A percentile compares a stretch with the other conserved stretches of the same genome.
phyloP scores from a whole-genome alignment of 2,113 vertebrate species.

The Chamaetylas fuelleborni region DNA sequence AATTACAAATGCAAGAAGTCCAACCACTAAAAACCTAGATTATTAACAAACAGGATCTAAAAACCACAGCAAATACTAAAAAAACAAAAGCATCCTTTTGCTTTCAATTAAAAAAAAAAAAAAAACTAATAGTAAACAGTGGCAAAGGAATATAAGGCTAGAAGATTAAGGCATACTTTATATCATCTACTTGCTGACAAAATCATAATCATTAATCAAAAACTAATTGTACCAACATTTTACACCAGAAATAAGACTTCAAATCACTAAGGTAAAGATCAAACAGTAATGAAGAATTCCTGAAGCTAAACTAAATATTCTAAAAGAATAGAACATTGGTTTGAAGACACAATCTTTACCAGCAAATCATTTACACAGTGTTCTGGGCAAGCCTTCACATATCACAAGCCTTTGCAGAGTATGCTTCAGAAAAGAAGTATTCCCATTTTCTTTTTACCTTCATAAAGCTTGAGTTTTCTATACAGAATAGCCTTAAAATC shows the following conservation, averaged over 20 bases:
- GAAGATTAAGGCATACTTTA: not conserved
- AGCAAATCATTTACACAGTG: not conserved
- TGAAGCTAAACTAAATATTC: not conserved
- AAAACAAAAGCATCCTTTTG: fast-evolving
- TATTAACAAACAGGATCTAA: not conserved
- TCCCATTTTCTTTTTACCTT: not conserved
- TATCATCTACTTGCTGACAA: not conserved
- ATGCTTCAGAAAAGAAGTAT: not conserved
- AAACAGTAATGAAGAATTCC: not conserved
- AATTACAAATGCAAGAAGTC: not conserved
- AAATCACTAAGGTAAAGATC: not conserved
- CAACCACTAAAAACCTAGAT: not conserved
- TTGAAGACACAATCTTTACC: not conserved
- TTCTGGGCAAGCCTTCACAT: not conserved
- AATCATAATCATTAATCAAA: not conserved
- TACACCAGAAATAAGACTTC: not conserved
- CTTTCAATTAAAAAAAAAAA: not conserved
- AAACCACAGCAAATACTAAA: not conserved
- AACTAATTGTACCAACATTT: not conserved
- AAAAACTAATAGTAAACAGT: not conserved
- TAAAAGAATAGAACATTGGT: not conserved
- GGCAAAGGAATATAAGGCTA: not conserved
- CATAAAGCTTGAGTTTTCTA: not conserved
- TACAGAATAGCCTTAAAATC: not conserved
- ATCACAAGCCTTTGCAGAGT: not conserved